phyloP scores from a whole-genome alignment of 2,797 vertebrate species.

The Lacerta bilineata region DNA sequence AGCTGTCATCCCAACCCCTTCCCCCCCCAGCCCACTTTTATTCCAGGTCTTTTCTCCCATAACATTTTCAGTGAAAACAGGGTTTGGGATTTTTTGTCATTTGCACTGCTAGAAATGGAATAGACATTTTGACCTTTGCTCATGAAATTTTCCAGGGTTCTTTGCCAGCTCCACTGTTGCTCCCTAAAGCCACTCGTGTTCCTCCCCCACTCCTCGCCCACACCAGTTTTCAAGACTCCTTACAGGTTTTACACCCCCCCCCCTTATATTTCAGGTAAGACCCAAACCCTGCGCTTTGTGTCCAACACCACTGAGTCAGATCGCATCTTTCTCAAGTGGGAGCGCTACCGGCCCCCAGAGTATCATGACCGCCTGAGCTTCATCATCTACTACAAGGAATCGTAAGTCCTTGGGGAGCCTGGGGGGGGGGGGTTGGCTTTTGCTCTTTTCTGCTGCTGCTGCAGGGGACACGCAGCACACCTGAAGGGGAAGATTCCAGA shows the following conservation, averaged over 20 bases:
- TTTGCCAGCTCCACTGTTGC: no score
- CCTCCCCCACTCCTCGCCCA: no score
- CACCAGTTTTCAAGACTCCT: no score
- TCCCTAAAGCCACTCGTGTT: neutral
- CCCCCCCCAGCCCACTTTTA: no score
- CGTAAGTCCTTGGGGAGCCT: constrained; percentile 72
- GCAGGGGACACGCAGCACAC: neutral
- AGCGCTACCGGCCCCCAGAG: constrained; percentile 80
- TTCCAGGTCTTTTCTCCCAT: neutral
- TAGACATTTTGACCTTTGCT: neutral
- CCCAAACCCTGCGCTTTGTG: constrained; percentile 80
- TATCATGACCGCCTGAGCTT: constrained; percentile 83
- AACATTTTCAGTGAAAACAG: neutral
- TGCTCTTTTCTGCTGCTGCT: neutral
- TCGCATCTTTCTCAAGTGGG: constrained; percentile 83
- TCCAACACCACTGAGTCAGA: constrained; percentile 78
- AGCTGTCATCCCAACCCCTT: neutral
- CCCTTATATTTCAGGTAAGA: constrained; percentile 74
- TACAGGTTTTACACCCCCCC: fast-evolving
- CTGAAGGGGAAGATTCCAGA: no score
- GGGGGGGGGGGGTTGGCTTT: fast-evolving
- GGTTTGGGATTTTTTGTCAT: neutral
- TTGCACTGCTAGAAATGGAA: neutral
- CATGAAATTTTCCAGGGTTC: no score
- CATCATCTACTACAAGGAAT: constrained; percentile 86